Percentiles rank a stretch among this genome's conserved stretches.
Evolutionary conservation across 2,113 vertebrate species (phyloP).

Genomic region (Murina feae): DNA sequence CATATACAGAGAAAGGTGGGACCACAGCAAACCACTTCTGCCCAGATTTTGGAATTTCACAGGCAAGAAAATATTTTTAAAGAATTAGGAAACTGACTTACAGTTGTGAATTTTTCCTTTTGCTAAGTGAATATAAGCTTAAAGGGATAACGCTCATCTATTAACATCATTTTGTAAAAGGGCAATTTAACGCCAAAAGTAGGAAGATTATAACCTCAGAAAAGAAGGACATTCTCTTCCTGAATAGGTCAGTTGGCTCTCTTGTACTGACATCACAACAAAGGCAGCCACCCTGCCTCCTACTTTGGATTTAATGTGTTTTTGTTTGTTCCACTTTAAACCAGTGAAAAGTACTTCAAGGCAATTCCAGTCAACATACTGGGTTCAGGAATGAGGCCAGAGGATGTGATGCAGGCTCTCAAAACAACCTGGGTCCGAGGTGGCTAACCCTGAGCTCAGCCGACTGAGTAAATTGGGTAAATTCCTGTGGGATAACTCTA

Average conservation of each 20-base stretch:
- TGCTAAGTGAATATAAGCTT: background rate
- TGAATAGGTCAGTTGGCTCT: background rate
- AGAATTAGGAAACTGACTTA: background rate
- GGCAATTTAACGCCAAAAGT: background rate
- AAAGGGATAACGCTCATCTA: background rate
- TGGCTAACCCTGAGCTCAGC: background rate
- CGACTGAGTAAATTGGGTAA: background rate
- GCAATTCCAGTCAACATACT: background rate
- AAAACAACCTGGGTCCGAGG: background rate
- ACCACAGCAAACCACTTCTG: background rate
- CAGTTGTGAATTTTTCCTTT: slow-evolving; percentile 10
- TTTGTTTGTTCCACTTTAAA: slow-evolving; percentile 31
- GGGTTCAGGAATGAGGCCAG: background rate
- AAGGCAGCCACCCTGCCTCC: background rate
- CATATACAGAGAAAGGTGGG: slow-evolving; percentile 24
- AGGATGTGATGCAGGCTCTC: background rate
- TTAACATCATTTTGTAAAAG: slow-evolving; percentile 8
- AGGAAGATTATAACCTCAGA: background rate
- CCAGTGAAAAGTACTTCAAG: background rate
- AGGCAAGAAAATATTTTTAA: background rate
- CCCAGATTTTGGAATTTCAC: background rate
- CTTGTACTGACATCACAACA: background rate
- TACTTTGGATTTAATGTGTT: background rate
- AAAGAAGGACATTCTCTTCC: background rate
- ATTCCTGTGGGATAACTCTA: background rate